Percentiles rank a stretch among this genome's conserved stretches.
Evolutionary conservation across 1,140 invertebrate genomes (phyloP).

Genomic region (Caenorhabditis brenneri): DNA sequence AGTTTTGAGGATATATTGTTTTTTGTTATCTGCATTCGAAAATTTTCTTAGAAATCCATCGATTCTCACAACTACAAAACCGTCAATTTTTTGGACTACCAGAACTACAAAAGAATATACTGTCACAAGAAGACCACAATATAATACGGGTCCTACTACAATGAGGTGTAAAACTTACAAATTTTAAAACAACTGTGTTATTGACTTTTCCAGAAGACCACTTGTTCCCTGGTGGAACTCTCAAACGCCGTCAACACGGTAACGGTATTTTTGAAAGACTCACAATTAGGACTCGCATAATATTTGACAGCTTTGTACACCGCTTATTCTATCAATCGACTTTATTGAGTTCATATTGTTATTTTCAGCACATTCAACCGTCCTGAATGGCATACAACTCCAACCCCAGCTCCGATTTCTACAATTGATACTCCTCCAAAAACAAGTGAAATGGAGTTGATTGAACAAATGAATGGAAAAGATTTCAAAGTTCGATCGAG

Average conservation of each 20-base stretch:
- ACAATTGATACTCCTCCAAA: neutral
- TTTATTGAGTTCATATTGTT: neutral
- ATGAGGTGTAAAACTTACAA: neutral
- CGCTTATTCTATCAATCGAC: neutral
- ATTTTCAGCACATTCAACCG: neutral
- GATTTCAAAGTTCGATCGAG: constrained; percentile 4
- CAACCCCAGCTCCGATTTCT: neutral
- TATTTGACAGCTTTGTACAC: neutral
- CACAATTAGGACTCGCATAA: too few relatives aligned
- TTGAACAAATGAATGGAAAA: neutral
- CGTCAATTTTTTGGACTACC: too few relatives aligned
- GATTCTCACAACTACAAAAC: too few relatives aligned
- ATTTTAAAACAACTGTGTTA: neutral
- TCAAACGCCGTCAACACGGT: neutral
- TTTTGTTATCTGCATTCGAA: too few relatives aligned
- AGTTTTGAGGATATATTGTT: too few relatives aligned
- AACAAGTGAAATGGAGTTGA: neutral
- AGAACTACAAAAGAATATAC: too few relatives aligned
- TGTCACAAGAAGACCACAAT: neutral
- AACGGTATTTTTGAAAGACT: neutral
- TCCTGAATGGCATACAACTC: neutral
- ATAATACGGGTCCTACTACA: neutral
- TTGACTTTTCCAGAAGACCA: neutral
- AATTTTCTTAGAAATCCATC: too few relatives aligned
- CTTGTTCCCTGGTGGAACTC: neutral